These are phyloP conservation scores for Notechis scutatus DNA, from an alignment of 2,113 vertebrate genomes.

Conservation along the genomic window DNA sequence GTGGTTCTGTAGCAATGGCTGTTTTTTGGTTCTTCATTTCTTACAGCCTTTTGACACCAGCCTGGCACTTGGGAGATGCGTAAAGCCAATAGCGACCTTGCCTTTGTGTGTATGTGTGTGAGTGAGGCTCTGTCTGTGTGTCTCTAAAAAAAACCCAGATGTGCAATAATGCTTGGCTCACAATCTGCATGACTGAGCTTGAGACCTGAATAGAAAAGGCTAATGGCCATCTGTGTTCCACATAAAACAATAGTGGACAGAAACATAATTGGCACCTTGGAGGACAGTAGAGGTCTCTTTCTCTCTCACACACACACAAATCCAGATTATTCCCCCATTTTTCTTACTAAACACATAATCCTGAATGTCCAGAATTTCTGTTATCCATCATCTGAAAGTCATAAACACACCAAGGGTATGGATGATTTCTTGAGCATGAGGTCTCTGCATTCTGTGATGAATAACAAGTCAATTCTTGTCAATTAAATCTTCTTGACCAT, in stretches of 20 bases:
- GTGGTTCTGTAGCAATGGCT: not conserved
- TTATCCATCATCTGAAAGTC: not conserved
- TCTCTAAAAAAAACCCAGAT: conserved; percentile 4
- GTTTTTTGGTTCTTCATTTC: not conserved
- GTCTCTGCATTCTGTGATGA: not conserved
- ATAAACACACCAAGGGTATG: not conserved
- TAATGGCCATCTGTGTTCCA: not conserved
- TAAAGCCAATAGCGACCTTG: not conserved
- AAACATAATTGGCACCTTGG: not conserved
- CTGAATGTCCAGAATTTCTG: not conserved
- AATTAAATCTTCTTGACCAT: not conserved
- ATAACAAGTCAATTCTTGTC: not conserved
- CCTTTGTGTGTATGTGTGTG: not conserved
- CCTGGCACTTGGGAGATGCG: not conserved
- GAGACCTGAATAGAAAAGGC: not conserved
- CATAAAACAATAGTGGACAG: not conserved
- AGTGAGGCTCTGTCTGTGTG: not conserved
- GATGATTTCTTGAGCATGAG: not conserved
- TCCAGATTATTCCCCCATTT: not conserved
- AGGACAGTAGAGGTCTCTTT: not conserved
- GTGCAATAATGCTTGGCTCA: not conserved
- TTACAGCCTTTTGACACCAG: not conserved
- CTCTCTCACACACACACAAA: not conserved
- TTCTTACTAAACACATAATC: not conserved
- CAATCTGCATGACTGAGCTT: not conserved